phyloP scores from a whole-genome alignment of 2,113 vertebrate genomes.

The Gadus macrocephalus region DNA sequence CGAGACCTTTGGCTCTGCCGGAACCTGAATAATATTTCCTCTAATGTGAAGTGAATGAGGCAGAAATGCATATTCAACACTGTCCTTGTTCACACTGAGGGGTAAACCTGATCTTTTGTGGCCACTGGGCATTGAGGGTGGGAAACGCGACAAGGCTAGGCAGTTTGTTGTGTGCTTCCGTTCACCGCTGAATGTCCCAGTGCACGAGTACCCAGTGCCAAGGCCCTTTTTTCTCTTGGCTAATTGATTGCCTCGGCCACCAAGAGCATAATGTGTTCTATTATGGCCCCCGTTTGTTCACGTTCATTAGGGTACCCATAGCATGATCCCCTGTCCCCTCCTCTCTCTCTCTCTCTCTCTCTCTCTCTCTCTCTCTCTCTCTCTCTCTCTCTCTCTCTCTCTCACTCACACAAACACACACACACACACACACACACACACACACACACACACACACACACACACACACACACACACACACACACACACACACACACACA shows the following conservation, averaged over 20 bases:
- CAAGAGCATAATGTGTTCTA: slow-evolving; percentile 77
- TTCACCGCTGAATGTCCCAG: slow-evolving; percentile 42
- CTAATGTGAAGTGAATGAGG: slow-evolving; percentile 35
- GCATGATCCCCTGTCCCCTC: slow-evolving; percentile 29
- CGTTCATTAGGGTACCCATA: slow-evolving; percentile 77
- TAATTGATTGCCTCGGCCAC: slow-evolving; percentile 77
- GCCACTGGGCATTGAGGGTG: slow-evolving; percentile 46
- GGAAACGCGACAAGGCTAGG: slow-evolving; percentile 40
- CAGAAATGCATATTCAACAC: slow-evolving; percentile 45
- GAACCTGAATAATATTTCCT: slow-evolving; percentile 23
- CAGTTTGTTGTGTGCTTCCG: slow-evolving; percentile 32
- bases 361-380: slow-evolving; percentile 27
- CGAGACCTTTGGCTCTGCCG: slow-evolving; percentile 19
- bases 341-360: slow-evolving; percentile 15
- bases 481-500: no score
- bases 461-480: no score
- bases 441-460: no score
- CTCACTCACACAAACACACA: no score
- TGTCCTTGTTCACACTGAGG: slow-evolving; percentile 33
- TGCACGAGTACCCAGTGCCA: slow-evolving; percentile 45
- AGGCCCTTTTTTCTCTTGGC: slow-evolving; percentile 32
- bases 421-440: no score
- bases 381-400: no score
- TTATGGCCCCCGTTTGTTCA: slow-evolving; percentile 76
- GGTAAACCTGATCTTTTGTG: slow-evolving; percentile 56